Base-by-base conservation (phyloP, 2,888 invertebrate genomes). In the Cremastinae sp. region DNA sequence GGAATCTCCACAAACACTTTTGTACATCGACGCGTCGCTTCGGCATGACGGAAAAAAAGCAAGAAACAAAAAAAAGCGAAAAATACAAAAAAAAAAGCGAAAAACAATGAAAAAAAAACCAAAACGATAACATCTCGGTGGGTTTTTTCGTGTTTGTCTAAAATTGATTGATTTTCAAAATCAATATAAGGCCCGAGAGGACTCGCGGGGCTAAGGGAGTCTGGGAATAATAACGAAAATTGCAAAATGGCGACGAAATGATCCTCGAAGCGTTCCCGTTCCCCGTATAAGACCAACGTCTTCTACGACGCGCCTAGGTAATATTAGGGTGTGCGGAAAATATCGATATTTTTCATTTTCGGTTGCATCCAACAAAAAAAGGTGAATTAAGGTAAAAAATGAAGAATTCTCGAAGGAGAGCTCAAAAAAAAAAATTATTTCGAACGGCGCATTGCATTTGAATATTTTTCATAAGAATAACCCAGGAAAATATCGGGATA, bases 231-330 rank as follows among this genome's bases (percentile, higher is more conserved):
- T 43, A 51, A 28, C n/a, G n/a, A 28, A 61, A 45, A 73, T 51
- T 16, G 10, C 38, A 22, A 36, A n/a, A 28, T 51, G 58, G 47
- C 28, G 47, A 64, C 41, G 51, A 77, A 68, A 66, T 47, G 28
- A 62, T 74, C 53, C 43, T 66, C 58, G 56, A 68, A 71, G 59
- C 71, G 54, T 73, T 65, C 65, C 58, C 64, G 69, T 74, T 74
- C 71, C 68, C 79, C 79, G 72, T 61, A 65, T 72, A 58, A 74
- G 58, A 77, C 68, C 54, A 79, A 65, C 77, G 77, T 74, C 72
- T 65, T 56, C 71, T 72, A 69, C 69, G 56, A 58, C 75, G 74
- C 64, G 70, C 74, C 56, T 76, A 53, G 36, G 71, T 66, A 75
- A 62, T 70, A 70, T 74, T n/a, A n/a, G n/a, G n/a, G n/a, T n/a